Percentiles rank a stretch among this genome's conserved stretches.
These are phyloP conservation scores for Dendrolimus houi DNA, from an alignment of 2,888 invertebrate species.

Conservation along the genomic window DNA sequence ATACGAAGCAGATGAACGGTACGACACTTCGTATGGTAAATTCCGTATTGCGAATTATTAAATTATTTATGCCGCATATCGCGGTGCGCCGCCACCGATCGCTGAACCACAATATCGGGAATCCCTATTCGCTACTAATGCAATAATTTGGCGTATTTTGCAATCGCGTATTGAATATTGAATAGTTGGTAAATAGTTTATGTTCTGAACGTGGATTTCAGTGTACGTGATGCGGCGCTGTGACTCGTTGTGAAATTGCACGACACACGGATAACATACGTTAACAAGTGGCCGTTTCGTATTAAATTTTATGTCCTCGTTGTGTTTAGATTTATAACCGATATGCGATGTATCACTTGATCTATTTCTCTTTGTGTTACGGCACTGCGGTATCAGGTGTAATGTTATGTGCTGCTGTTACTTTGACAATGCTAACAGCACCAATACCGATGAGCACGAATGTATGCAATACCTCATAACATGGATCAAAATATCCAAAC, in stretches of 20 bases:
- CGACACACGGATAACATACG: constrained; percentile 59
- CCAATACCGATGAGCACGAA: too few species aligned
- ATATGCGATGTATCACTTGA: constrained; percentile 42
- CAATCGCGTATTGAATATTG: constrained; percentile 75
- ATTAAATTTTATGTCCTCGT: constrained; percentile 58
- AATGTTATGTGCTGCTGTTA: too few species aligned
- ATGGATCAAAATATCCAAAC: too few species aligned
- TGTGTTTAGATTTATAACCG: constrained; percentile 56
- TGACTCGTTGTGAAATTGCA: constrained; percentile 62
- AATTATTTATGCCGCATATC: constrained; percentile 76
- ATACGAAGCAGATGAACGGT: constrained; percentile 72
- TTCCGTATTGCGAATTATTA: constrained; percentile 76
- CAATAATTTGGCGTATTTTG: constrained; percentile 77
- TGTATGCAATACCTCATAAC: too few species aligned
- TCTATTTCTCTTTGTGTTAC: constrained; percentile 19
- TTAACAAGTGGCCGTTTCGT: constrained; percentile 63
- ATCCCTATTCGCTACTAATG: constrained; percentile 74
- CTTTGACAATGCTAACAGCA: too few species aligned
- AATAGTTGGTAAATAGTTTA: constrained; percentile 74
- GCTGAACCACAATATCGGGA: constrained; percentile 75
- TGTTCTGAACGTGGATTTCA: constrained; percentile 69
- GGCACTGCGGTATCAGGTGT: background rate
- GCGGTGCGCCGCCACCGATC: constrained; percentile 61
- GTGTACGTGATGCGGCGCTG: constrained; percentile 64
- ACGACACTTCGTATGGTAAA: constrained; percentile 72